Evolutionary conservation across 2,113 vertebrate species (phyloP).

Genomic region (Kryptolebias marmoratus): DNA sequence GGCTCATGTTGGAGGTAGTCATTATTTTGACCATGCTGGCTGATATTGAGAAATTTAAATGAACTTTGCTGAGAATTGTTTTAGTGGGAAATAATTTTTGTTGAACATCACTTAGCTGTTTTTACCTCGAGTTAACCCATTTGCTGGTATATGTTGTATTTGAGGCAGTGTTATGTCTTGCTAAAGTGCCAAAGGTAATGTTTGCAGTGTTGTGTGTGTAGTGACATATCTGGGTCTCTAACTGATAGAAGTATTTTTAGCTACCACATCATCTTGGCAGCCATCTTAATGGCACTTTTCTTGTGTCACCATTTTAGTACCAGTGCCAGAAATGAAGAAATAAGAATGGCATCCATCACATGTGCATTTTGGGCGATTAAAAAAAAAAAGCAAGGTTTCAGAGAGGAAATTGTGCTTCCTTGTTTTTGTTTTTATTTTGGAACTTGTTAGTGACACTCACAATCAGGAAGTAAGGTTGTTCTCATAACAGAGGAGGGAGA

Average conservation of each 20-base stretch:
- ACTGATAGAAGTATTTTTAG: conserved; percentile 68
- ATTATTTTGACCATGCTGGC: background rate
- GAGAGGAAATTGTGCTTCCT: background rate
- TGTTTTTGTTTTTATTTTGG: conserved; percentile 19
- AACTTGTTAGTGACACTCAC: conserved; percentile 29
- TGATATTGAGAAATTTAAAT: conserved; percentile 4
- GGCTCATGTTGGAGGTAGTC: conserved; percentile 4
- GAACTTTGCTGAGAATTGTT: background rate
- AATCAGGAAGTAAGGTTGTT: conserved; percentile 39
- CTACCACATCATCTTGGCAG: conserved; percentile 59
- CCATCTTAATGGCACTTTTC: conserved; percentile 68
- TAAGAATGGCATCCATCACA: conserved; percentile 14
- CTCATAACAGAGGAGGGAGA: conserved; percentile 9
- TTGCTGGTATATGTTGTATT: conserved; percentile 15
- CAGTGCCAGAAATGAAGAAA: conserved; percentile 30
- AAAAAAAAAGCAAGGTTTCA: conserved; percentile 18
- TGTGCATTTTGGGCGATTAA: conserved; percentile 30
- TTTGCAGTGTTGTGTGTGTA: conserved; percentile 48
- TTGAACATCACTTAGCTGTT: conserved; percentile 14
- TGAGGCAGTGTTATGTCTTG: conserved; percentile 15
- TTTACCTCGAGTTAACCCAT: conserved; percentile 1
- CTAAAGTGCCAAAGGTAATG: conserved; percentile 42
- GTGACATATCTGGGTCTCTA: conserved; percentile 69
- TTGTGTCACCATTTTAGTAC: conserved; percentile 64
- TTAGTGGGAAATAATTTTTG: background rate